These are phyloP conservation scores for Mesoligia furuncula DNA, from an alignment of 2,888 invertebrate species.

Conservation along the genomic window DNA sequence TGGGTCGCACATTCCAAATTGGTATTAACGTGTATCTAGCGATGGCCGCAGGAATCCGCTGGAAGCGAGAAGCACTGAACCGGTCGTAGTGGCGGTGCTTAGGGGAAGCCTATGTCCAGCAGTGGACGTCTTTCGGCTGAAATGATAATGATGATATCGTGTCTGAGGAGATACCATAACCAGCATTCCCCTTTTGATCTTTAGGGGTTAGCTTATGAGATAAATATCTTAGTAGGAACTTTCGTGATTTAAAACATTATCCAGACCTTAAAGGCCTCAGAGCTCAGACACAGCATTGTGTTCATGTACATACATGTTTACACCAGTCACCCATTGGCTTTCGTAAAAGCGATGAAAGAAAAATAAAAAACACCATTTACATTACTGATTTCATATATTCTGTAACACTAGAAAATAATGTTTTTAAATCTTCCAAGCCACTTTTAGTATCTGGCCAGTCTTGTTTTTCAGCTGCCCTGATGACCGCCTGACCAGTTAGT, in stretches of 20 bases:
- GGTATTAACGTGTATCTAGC: not conserved
- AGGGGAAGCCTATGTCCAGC: too few relatives aligned
- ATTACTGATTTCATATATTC: constrained; percentile 86
- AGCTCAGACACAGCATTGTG: not conserved
- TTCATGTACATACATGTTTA: not conserved
- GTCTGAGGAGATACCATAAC: not conserved
- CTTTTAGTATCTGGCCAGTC: constrained; percentile 83
- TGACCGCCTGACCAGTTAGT: constrained; percentile 90
- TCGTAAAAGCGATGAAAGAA: not conserved
- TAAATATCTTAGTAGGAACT: too few relatives aligned
- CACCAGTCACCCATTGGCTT: not conserved
- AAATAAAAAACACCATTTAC: constrained; percentile 69
- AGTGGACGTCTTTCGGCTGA: too few relatives aligned
- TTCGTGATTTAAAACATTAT: not conserved
- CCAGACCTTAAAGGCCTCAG: too few relatives aligned
- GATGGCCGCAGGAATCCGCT: too few relatives aligned
- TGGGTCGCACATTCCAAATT: not conserved
- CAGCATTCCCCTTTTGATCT: not conserved
- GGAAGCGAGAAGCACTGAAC: too few relatives aligned
- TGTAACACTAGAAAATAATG: constrained; percentile 77
- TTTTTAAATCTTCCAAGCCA: constrained; percentile 77
- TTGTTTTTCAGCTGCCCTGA: constrained; percentile 86
- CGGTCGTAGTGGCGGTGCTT: too few relatives aligned
- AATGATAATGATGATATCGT: too few relatives aligned
- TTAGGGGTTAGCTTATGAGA: not conserved